A percentile compares a stretch with the other conserved stretches of the same genome.
phyloP scores from a whole-genome alignment of 2,888 invertebrate species.

The Atrina japonica region DNA sequence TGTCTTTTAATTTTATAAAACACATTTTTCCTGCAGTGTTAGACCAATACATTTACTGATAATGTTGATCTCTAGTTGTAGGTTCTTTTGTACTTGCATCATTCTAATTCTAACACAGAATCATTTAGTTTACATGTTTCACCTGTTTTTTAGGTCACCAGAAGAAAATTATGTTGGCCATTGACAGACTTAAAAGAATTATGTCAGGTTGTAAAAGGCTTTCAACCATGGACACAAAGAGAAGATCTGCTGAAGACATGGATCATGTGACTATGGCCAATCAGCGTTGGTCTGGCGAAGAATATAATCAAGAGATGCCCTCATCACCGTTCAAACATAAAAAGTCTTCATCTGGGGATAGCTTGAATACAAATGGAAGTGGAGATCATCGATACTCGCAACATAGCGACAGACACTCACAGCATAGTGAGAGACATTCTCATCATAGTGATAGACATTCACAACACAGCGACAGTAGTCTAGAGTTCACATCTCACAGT shows the following conservation, averaged over 20 bases:
- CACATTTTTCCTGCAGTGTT: too few relatives aligned
- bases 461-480: conserved; percentile 39
- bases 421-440: conserved; percentile 43
- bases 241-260: conserved; percentile 63
- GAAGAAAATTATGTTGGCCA: conserved; percentile 98
- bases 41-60: too few relatives aligned
- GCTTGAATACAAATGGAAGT: conserved; percentile 67
- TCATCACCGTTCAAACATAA: conserved; percentile 52
- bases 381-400: conserved; percentile 55
- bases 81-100: too few relatives aligned
- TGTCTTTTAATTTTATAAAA: too few relatives aligned
- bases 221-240: conserved; percentile 64
- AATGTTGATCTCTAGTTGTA: too few relatives aligned
- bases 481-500: conserved; percentile 38
- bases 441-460: conserved; percentile 43
- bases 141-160: conserved; percentile 97
- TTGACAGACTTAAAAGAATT: conserved; percentile 95
- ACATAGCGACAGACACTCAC: conserved; percentile 39
- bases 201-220: conserved; percentile 69
- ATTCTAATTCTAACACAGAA: too few relatives aligned
- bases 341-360: conserved; percentile 72
- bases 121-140: too few relatives aligned
- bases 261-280: conserved; percentile 66
- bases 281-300: conserved; percentile 70
- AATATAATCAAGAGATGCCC: conserved; percentile 53